Conservation (phyloP, 2,888 invertebrate genomes). For the Deroplatys truncata region DNA sequence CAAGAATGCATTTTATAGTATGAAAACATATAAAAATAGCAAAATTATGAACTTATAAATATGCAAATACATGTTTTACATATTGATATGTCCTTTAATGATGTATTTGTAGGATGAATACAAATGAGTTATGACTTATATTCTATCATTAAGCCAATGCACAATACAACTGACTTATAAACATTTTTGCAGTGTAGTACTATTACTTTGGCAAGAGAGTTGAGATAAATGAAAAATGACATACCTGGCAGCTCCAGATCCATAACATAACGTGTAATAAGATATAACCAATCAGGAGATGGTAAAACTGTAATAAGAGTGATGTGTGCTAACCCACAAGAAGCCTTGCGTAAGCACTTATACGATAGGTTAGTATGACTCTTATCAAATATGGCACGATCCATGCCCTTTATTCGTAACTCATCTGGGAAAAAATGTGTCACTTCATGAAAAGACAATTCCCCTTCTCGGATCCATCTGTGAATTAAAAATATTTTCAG, state of each 20-base stretch:
- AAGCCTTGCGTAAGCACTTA: constrained; percentile 32
- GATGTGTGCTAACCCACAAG: constrained; percentile 38
- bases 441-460: constrained; percentile 35
- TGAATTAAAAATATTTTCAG: neutral
- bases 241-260: constrained; percentile 46
- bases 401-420: constrained; percentile 30
- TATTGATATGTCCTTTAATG: too few relatives aligned
- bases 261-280: constrained; percentile 42
- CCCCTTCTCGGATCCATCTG: constrained; percentile 37
- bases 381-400: constrained; percentile 32
- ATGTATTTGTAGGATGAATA: too few relatives aligned
- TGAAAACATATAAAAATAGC: too few relatives aligned
- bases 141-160: too few relatives aligned
- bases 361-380: constrained; percentile 31
- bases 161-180: too few relatives aligned
- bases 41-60: too few relatives aligned
- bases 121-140: too few relatives aligned
- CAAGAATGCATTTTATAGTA: too few relatives aligned
- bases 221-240: neutral
- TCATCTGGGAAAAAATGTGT: constrained; percentile 31
- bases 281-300: constrained; percentile 39
- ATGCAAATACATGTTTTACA: too few relatives aligned
- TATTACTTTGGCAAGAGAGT: too few relatives aligned
- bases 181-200: too few relatives aligned
- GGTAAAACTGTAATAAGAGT: constrained; percentile 40